phyloP scores from a whole-genome alignment of 2,797 vertebrate genomes.

The Siniperca obscura region DNA sequence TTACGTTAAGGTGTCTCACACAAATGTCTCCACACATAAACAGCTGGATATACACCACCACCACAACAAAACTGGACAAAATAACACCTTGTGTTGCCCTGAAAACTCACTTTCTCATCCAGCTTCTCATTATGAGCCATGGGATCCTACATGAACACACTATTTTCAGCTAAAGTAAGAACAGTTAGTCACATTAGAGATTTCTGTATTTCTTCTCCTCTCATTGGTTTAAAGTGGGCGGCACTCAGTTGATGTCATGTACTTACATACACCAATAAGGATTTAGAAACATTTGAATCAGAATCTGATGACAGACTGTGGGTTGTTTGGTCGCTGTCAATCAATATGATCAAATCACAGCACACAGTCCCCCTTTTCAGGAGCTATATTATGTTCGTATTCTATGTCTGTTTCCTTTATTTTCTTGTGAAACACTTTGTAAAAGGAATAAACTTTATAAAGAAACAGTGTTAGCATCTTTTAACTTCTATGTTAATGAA shows the following conservation, averaged over 20 bases:
- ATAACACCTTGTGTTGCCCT: not conserved
- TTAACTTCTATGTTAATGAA: constrained; percentile 1
- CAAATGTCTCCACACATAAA: not conserved
- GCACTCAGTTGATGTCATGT: not conserved
- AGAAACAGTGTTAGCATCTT: not conserved
- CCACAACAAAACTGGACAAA: not conserved
- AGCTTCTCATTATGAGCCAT: not conserved
- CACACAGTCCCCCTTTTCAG: not conserved
- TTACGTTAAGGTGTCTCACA: not conserved
- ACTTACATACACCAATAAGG: not conserved
- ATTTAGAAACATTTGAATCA: not conserved
- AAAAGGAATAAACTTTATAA: not conserved
- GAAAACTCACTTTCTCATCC: not conserved
- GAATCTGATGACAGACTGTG: not conserved
- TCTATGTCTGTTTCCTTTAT: constrained; percentile 3
- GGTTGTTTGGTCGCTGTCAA: not conserved
- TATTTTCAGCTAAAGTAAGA: not conserved
- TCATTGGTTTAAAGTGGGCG: not conserved
- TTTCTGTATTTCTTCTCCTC: not conserved
- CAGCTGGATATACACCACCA: not conserved
- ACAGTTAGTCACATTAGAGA: not conserved
- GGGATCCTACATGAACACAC: not conserved
- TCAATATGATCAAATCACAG: not conserved
- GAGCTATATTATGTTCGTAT: not conserved
- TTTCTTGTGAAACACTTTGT: not conserved